A percentile compares a stretch with the other conserved stretches of the same genome.
These are phyloP conservation scores for Nasonia giraulti DNA, from an alignment of 1,140 invertebrate species.

Conservation along the genomic window DNA sequence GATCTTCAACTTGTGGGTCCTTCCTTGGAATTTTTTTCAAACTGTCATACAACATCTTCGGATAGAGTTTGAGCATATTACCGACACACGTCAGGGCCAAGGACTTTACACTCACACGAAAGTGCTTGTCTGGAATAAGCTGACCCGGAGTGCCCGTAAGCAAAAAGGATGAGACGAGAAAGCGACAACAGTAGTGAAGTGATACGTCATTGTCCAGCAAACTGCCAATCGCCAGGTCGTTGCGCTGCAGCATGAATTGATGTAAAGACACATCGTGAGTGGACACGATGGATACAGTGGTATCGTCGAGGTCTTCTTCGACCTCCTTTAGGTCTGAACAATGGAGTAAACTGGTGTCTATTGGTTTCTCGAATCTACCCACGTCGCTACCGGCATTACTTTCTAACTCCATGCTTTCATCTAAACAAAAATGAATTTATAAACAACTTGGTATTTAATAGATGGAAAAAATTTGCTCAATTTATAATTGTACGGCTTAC, in stretches of 20 bases:
- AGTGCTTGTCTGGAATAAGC: conserved; percentile 79
- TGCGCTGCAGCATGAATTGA: conserved; percentile 56
- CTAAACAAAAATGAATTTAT: conserved; percentile 53
- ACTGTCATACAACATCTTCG: conserved; percentile 77
- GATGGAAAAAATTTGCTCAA: conserved; percentile 14
- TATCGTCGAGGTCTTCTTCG: conserved; percentile 56
- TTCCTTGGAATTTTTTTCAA: conserved; percentile 62
- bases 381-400: conserved; percentile 61
- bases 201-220: conserved; percentile 80
- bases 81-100: conserved; percentile 85
- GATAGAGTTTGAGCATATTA: conserved; percentile 81
- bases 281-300: conserved; percentile 52
- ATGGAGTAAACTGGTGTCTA: conserved; percentile 48
- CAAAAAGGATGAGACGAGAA: conserved; percentile 85
- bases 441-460: conserved; percentile 20
- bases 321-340: conserved; percentile 33
- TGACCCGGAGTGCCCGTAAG: conserved; percentile 79
- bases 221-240: conserved; percentile 79
- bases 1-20: conserved; percentile 58
- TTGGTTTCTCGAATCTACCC: conserved; percentile 55
- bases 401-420: conserved; percentile 56
- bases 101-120: conserved; percentile 90
- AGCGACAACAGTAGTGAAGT: conserved; percentile 83
- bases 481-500: conserved; percentile 55
- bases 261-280: conserved; percentile 55